A percentile compares a stretch with the other conserved stretches of the same genome.
Conservation (phyloP, 2,113 vertebrate genomes). For the Ginglymostoma cirratum region DNA sequence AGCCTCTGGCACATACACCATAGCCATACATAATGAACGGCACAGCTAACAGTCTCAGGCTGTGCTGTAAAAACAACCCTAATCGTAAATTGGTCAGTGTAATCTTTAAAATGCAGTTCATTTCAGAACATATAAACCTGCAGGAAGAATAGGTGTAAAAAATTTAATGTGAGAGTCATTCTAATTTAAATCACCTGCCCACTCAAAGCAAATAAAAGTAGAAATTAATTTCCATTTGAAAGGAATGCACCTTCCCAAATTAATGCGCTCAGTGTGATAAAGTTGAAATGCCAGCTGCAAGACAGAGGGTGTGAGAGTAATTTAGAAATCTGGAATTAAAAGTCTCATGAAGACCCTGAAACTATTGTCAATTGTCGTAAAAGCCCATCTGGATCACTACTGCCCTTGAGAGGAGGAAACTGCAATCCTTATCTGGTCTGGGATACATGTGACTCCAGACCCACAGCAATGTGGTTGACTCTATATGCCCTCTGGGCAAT, state of each 20-base stretch:
- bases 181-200: not conserved
- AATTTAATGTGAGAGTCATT: not conserved
- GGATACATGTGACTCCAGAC: too few relatives aligned
- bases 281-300: not conserved
- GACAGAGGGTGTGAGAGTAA: too few relatives aligned
- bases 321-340: too few relatives aligned
- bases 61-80: not conserved
- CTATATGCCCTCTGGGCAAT: too few relatives aligned
- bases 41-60: not conserved
- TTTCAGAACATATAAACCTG: not conserved
- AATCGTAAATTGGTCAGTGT: not conserved
- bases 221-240: not conserved
- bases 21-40: too few relatives aligned
- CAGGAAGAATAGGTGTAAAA: not conserved
- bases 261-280: not conserved
- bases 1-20: not conserved
- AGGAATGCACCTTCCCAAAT: not conserved
- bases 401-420: too few relatives aligned
- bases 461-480: too few relatives aligned
- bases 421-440: too few relatives aligned
- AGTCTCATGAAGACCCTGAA: too few relatives aligned
- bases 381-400: too few relatives aligned
- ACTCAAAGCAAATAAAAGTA: not conserved
- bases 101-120: too few relatives aligned
- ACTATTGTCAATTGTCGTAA: too few relatives aligned